These are phyloP conservation scores for Chelidonichthys spinosus DNA, from an alignment of 2,797 vertebrate genomes.

Conservation along the genomic window DNA sequence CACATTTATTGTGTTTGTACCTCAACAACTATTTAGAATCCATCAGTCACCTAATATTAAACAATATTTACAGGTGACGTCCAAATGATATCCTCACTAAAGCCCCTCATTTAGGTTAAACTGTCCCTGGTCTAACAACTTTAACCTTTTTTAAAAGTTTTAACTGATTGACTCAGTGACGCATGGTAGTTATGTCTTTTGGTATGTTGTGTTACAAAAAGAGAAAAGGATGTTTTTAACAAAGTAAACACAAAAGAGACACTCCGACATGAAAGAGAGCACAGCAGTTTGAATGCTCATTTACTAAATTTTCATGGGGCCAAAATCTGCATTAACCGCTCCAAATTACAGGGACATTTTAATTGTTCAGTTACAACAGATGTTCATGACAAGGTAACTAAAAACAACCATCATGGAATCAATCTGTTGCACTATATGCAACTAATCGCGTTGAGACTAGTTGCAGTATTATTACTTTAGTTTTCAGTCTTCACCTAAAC, in stretches of 20 bases:
- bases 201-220: neutral
- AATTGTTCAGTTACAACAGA: no score
- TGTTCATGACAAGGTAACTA: no score
- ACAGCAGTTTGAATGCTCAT: no score
- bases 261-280: no score
- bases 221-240: neutral
- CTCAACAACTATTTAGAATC: neutral
- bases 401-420: neutral
- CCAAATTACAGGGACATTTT: no score
- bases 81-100: neutral
- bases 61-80: neutral
- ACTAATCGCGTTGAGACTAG: neutral
- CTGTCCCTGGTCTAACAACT: neutral
- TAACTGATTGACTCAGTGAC: no score
- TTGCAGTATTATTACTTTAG: neutral
- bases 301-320: no score
- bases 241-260: no score
- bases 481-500: neutral
- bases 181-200: no score
- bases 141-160: neutral
- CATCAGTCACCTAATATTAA: neutral
- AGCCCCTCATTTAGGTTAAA: neutral
- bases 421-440: neutral
- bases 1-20: neutral
- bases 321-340: no score